Base-by-base conservation (phyloP, 2,797 vertebrate genomes). In the Eulemur rubriventer region DNA sequence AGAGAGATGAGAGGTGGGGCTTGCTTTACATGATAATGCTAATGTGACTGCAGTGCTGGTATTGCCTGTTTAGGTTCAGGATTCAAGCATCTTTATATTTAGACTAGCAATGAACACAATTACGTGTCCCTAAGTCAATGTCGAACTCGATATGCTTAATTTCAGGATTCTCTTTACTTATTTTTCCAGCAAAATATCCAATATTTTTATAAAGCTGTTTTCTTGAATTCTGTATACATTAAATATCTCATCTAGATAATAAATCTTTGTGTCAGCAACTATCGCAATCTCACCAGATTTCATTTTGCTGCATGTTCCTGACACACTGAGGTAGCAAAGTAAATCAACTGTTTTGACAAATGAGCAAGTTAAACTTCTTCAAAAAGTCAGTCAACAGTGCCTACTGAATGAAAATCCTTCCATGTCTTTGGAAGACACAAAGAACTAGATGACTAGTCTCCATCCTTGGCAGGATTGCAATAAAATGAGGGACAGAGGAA, bases 341-440 rank as follows among this genome's bases (percentile, higher is more conserved):
- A 95, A 96, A 95, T 85, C 82, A 95, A 35, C 80, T 72, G 48
- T 75, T 93, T 69, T 80, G 63, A 95, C 63, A 93, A 91, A 96
- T 67, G 46, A 96, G 46, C 14, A 79, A 18, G 65, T 93, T 84
- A 92, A 72, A 91, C 26, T 80, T 10, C 48, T 97, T 80, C 8
- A 30, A 80, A 92, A 83, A 84, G n/a, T 46, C 79, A 92, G 65
- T 83, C 82, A 83, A 30, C 96, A 67, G 52, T 83, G 43, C 22
- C 59, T 30, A 35, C 4, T 69, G n/a, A 95, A 89, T 65, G 72
- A 86, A 69, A 88, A 70, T 82, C 93, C n/a, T 80, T 93, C 33
- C 8, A 6, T 92, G 24, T 46, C 26, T 89, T 57, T 22, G 73
- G 43, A 84, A 93, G 48, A 81, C 22, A 76, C 6, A 78, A 65